Percentiles rank a stretch among this genome's conserved stretches.
phyloP scores from a whole-genome alignment of 2,113 vertebrate genomes.

The Scophthalmus maximus region DNA sequence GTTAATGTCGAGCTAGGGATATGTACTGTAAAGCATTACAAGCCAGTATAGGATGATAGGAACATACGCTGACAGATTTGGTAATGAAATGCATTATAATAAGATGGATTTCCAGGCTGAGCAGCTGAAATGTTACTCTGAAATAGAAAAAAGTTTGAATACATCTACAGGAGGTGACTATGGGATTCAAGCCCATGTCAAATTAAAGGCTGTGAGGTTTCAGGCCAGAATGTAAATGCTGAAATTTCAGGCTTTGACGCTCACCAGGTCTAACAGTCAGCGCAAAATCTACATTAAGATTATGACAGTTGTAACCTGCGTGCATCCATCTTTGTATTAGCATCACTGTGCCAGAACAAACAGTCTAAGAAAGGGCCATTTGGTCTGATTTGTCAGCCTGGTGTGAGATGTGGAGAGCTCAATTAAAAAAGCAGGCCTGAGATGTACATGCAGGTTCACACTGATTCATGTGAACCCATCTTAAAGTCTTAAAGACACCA shows the following conservation, averaged over 20 bases:
- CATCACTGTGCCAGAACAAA: constrained; percentile 30
- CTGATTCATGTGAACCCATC: constrained; percentile 6
- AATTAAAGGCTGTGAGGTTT: constrained; percentile 36
- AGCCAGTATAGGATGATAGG: not conserved
- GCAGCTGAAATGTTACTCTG: not conserved
- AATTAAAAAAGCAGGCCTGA: constrained; percentile 18
- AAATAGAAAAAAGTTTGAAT: constrained; percentile 24
- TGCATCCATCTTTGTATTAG: constrained; percentile 44
- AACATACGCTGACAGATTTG: not conserved
- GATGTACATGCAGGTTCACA: not conserved
- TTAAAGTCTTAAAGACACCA: constrained; percentile 6
- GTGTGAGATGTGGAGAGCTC: constrained; percentile 16
- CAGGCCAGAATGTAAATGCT: constrained; percentile 47
- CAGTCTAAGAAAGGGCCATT: constrained; percentile 13
- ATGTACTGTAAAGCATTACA: not conserved
- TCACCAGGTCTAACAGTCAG: constrained; percentile 43
- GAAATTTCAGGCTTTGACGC: constrained; percentile 38
- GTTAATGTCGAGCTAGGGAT: not conserved
- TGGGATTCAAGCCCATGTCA: constrained; percentile 14
- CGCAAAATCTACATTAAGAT: constrained; percentile 56
- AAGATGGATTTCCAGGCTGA: not conserved
- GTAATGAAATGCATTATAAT: not conserved
- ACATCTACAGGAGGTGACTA: constrained; percentile 23
- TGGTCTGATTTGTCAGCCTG: constrained; percentile 31
- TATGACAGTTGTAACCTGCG: constrained; percentile 52